Base-by-base conservation (phyloP, 2,797 vertebrate species). In the Cynopterus sphinx region DNA sequence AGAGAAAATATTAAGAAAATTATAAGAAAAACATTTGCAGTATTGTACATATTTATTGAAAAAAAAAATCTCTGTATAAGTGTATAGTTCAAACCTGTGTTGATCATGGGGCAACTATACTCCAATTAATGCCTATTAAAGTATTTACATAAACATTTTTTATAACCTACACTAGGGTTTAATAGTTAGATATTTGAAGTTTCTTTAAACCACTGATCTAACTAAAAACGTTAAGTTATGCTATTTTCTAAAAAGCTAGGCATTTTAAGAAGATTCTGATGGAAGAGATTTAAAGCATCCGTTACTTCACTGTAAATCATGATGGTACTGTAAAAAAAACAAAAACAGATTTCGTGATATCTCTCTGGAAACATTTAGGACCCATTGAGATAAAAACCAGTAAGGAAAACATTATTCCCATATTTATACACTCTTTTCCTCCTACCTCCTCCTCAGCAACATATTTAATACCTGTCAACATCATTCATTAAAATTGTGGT, bases 321-420 rank as follows among this genome's bases (percentile, higher is more conserved):
- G 31, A 87, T 9, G 15, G 28, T 16, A 83, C 28, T 70, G 65
- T 49, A 17, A n/a, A 28, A 7, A 24, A 91, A 22, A 49, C 10
- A 49, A 49, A 49, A 2, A 10, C 4, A 39, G 39, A 74, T 83
- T 67, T 75, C 95, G 5, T 33, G 28, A 5, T 24, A 7, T 75
- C 73, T 93, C 49, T 51, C n/a, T 75, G 53, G 13, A 81, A 93
- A 96, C 67, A 95, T 53, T 91, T 83, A 61, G 57, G 78, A 73
- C 51, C n/a, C 9, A 15, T 75, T 91, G 96, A 79, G 43, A 55
- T 75, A 84, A 82, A 90, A 90, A 90, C 26, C 65, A 86, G 24
- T 71, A 86, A 77, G 85, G 57, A 63, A 88, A 92, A 81, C 6
- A 67, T 26, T n/a, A 43, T 55, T 67, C n/a, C 16, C 22, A 1